Conservation (phyloP, 2,797 vertebrate species). For the Apogon hyalosoma region DNA sequence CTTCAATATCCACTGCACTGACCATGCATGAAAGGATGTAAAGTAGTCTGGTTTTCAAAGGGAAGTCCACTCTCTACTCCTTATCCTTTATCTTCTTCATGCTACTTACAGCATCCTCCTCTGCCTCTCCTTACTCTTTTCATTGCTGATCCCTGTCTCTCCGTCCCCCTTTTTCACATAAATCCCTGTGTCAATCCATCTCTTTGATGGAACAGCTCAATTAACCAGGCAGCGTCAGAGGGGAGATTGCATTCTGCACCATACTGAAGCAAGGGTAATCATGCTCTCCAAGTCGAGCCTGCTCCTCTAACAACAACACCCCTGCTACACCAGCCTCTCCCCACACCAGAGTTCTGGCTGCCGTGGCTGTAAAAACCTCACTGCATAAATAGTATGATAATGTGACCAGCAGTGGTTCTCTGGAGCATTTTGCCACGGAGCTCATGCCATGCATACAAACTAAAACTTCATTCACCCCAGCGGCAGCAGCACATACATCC, state of each 20-base stretch:
- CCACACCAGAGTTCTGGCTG: slow-evolving; percentile 34
- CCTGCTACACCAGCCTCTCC: slow-evolving; percentile 39
- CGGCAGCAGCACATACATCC: neutral
- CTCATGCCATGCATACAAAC: slow-evolving; percentile 26
- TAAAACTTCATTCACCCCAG: slow-evolving; percentile 31
- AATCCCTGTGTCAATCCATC: slow-evolving; percentile 77
- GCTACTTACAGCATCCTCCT: slow-evolving; percentile 20
- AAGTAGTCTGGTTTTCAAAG: slow-evolving; percentile 65
- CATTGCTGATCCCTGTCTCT: slow-evolving; percentile 23
- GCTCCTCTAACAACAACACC: slow-evolving; percentile 50
- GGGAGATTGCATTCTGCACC: slow-evolving; percentile 69
- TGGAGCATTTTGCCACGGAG: slow-evolving; percentile 59
- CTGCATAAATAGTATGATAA: slow-evolving; percentile 77
- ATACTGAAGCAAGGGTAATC: slow-evolving; percentile 60
- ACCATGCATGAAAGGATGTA: slow-evolving; percentile 59
- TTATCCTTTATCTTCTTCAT: slow-evolving; percentile 22
- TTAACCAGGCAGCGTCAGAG: slow-evolving; percentile 68
- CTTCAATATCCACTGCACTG: slow-evolving; percentile 48
- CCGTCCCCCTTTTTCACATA: slow-evolving; percentile 60
- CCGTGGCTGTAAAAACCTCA: slow-evolving; percentile 41
- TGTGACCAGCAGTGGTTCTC: slow-evolving; percentile 70
- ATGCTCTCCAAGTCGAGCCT: slow-evolving; percentile 43
- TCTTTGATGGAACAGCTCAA: slow-evolving; percentile 80
- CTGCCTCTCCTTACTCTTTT: slow-evolving; percentile 30
- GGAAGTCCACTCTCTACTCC: slow-evolving; percentile 54